Evolutionary conservation across 2,113 vertebrate species (phyloP).

Genomic region (Syrmaticus mikado): DNA sequence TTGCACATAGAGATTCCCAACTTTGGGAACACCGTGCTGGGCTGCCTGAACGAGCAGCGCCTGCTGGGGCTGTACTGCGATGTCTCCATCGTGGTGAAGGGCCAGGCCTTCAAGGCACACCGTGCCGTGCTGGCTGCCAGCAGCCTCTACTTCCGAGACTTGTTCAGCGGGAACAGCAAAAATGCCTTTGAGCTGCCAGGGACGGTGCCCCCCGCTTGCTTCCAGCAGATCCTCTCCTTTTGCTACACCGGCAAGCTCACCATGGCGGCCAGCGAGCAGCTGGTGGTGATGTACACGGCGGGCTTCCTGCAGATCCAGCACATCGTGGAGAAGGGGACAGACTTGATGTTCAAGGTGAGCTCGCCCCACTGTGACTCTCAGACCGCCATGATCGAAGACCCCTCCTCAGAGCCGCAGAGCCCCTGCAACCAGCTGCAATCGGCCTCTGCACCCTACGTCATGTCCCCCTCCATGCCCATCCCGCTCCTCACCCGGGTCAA

Average conservation of each 20-base stretch:
- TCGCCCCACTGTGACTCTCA: constrained; percentile 99
- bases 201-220: constrained; percentile 93
- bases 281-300: constrained; percentile 99
- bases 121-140: constrained; percentile 95
- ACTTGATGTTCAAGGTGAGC: constrained; percentile 98
- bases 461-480: constrained; percentile 87
- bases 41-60: constrained; percentile 95
- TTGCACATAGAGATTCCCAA: constrained; percentile 99
- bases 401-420: constrained; percentile 94
- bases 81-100: constrained; percentile 98
- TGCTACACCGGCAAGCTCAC: constrained; percentile 98
- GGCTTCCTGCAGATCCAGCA: constrained; percentile 99
- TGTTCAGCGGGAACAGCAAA: constrained; percentile 96
- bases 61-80: constrained; percentile 97
- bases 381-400: constrained; percentile 91
- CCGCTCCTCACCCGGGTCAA: constrained; percentile 89
- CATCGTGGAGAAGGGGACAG: constrained; percentile 96
- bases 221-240: constrained; percentile 98
- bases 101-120: constrained; percentile 97
- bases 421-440: constrained; percentile 86
- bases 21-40: constrained; percentile 96
- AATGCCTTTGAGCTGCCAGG: constrained; percentile 96
- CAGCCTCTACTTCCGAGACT: constrained; percentile 97
- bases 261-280: constrained; percentile 98
- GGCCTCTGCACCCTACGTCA: constrained; percentile 81